Conservation (phyloP, 2,113 vertebrate species). For the Gyps fulvus region DNA sequence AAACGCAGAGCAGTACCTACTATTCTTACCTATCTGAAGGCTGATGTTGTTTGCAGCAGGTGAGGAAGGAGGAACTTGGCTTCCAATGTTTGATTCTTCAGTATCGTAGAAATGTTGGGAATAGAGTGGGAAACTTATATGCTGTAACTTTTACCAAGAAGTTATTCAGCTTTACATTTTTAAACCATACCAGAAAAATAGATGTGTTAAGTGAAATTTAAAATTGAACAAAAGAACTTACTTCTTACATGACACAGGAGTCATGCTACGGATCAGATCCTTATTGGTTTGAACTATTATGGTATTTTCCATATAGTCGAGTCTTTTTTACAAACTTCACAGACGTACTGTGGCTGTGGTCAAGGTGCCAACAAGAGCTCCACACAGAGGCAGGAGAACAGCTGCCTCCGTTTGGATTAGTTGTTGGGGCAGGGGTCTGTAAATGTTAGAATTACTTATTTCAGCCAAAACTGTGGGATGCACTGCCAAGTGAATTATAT, state of each 20-base stretch:
- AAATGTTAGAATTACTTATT: not conserved
- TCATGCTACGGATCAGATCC: not conserved
- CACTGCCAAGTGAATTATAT: not conserved
- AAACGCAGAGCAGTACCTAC: not conserved
- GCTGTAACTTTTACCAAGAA: not conserved
- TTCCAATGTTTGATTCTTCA: not conserved
- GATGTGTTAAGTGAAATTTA: not conserved
- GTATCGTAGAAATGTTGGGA: not conserved
- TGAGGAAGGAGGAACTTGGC: not conserved
- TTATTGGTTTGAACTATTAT: not conserved
- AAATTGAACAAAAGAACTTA: not conserved
- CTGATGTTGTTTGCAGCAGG: not conserved
- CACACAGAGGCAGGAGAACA: not conserved
- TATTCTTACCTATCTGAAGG: not conserved
- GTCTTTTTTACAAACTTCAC: not conserved
- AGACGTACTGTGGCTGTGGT: accelerated
- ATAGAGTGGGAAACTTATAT: accelerated
- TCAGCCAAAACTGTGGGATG: not conserved
- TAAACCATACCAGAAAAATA: not conserved
- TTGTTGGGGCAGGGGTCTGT: not conserved
- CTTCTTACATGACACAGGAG: accelerated
- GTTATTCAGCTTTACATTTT: not conserved
- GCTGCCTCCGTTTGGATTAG: not conserved
- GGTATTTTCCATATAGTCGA: not conserved
- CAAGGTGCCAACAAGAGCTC: not conserved